These are phyloP conservation scores for Abramis brama DNA, from an alignment of 2,113 vertebrate species.

Conservation along the genomic window DNA sequence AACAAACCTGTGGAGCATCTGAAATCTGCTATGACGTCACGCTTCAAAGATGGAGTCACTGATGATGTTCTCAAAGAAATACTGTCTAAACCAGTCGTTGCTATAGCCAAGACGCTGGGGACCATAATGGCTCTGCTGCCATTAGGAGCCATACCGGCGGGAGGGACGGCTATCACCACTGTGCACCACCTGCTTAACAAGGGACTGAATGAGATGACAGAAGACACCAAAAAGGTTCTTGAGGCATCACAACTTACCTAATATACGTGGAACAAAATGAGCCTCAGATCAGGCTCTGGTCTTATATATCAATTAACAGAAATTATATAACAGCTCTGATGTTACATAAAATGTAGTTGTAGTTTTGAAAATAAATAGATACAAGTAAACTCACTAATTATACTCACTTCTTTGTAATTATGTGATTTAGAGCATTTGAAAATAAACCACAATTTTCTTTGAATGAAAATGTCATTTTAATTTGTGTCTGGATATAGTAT, in stretches of 20 bases:
- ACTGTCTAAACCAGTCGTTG: not conserved
- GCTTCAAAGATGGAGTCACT: slow-evolving; percentile 13
- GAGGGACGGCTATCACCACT: not conserved
- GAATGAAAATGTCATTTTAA: not conserved
- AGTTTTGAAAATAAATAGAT: not conserved
- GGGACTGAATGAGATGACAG: slow-evolving; percentile 25
- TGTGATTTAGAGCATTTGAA: not conserved
- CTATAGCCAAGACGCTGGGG: not conserved
- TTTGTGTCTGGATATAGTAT: not conserved
- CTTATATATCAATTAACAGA: not conserved
- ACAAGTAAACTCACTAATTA: not conserved
- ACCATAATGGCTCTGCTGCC: not conserved
- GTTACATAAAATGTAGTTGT: too few species aligned
- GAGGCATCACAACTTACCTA: not conserved
- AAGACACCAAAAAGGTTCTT: not conserved
- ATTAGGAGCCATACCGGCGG: not conserved
- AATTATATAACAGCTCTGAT: not conserved
- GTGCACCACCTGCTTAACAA: slow-evolving; percentile 12
- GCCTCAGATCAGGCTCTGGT: not conserved
- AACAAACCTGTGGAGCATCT: not conserved
- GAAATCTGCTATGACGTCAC: not conserved
- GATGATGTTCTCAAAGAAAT: not conserved
- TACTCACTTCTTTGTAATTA: not conserved
- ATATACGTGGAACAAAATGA: not conserved
- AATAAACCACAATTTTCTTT: too few species aligned